These are phyloP conservation scores for Arion vulgaris DNA, from an alignment of 1,140 invertebrate genomes.

Conservation along the genomic window DNA sequence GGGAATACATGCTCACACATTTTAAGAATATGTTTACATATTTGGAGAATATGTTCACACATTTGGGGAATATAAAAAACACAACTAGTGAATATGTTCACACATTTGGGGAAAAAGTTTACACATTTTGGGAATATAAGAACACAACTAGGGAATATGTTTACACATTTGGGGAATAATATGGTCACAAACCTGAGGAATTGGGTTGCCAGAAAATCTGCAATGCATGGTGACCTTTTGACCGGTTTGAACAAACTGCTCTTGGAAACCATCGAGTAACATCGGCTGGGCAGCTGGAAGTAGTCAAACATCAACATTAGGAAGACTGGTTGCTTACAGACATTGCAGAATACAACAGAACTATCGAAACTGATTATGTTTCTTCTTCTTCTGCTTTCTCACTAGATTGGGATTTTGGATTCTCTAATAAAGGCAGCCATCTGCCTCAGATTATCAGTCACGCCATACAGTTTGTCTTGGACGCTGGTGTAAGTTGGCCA, in stretches of 20 bases:
- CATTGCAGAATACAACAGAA: too few species aligned
- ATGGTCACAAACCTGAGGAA: constrained; percentile 75
- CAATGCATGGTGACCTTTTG: constrained; percentile 89
- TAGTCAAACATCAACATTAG: too few species aligned
- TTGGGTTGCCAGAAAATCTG: constrained; percentile 88
- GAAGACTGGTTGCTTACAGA: too few species aligned
- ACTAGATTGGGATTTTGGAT: too few species aligned
- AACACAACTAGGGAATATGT: background rate
- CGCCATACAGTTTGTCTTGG: too few species aligned
- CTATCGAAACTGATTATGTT: too few species aligned
- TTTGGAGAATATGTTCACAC: background rate
- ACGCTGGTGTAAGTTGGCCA: too few species aligned
- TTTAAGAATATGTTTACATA: too few species aligned
- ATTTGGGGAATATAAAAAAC: constrained; percentile 82
- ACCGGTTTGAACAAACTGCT: constrained; percentile 87
- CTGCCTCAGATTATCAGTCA: too few species aligned
- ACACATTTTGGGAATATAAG: constrained; percentile 79
- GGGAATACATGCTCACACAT: background rate
- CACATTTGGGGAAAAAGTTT: background rate
- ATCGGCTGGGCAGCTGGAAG: constrained; percentile 86
- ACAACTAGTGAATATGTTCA: background rate
- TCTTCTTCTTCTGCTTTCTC: too few species aligned
- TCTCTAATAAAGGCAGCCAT: too few species aligned
- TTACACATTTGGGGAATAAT: background rate
- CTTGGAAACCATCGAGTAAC: constrained; percentile 86